Percentiles rank a stretch among this genome's conserved stretches.
Conservation (phyloP, 2,888 invertebrate species). For the Drosophila austrosaltans region DNA sequence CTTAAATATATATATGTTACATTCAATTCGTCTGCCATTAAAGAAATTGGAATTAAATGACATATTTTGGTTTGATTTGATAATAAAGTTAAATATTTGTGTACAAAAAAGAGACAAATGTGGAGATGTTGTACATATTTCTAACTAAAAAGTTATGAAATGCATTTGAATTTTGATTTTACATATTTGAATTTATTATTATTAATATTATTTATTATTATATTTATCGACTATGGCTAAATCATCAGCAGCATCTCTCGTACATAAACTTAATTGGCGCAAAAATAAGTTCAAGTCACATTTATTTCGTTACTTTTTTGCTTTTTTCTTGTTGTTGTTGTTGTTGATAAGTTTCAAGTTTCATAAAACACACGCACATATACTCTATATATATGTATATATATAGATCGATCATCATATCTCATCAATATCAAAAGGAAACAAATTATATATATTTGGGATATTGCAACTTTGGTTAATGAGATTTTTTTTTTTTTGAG, state of each 20-base stretch:
- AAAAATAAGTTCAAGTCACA: conserved; percentile 66
- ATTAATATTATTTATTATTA: conserved; percentile 53
- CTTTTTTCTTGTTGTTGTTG: background rate
- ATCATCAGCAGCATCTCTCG: conserved; percentile 49
- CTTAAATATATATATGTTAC: too few species aligned
- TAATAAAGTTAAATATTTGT: too few species aligned
- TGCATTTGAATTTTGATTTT: conserved; percentile 26
- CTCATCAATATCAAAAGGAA: conserved; percentile 4
- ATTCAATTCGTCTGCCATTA: too few species aligned
- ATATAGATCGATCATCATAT: conserved; percentile 3
- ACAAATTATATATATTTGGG: conserved; percentile 14
- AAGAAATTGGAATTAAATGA: too few species aligned
- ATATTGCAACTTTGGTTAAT: conserved; percentile 21
- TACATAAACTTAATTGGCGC: conserved; percentile 75
- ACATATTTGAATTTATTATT: conserved; percentile 52
- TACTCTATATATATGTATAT: conserved; percentile 2
- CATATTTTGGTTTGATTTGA: too few species aligned
- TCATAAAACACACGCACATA: conserved; percentile 41
- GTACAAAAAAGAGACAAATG: too few species aligned
- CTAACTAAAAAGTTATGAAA: background rate
- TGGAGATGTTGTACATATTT: too few species aligned
- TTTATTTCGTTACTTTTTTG: conserved; percentile 18
- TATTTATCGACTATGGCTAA: conserved; percentile 75
- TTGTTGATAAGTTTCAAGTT: conserved; percentile 53
- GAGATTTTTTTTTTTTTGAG: conserved; percentile 14